Base-by-base conservation (phyloP, 2,797 vertebrate species). In the Melanotaenia pygmaea region DNA sequence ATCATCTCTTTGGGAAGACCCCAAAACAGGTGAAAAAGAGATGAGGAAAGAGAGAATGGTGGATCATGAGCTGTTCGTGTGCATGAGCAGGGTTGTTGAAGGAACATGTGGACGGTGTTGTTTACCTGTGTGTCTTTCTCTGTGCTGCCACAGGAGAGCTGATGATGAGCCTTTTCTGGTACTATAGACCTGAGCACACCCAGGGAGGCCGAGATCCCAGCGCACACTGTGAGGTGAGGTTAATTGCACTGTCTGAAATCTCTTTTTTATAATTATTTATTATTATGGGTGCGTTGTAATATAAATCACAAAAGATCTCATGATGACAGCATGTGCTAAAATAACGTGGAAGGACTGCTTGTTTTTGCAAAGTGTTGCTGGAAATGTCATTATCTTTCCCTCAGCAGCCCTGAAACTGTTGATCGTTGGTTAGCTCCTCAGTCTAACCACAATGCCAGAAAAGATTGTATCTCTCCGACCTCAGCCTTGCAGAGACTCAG, bases 151-250 rank as follows among this genome's bases (percentile, higher is more conserved):
- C 91, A 99, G 97, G 98, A 88, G 98, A 99, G 92, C 94, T 99
- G 95, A 99, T 98, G 97, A 99, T 99, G 98, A 99, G 98, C 89
- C 96, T 99, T 74, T 96, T 99, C 93, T 99, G 98, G 98, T 99
- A 99, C 92, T 99, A 99, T 94, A 94, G 97, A 86, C 98, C 98
- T 0, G 98, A 99, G 91, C 98, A 99, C 96, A 98, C 97, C 80
- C 98, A 99, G 94, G 97, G 97, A 86, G 98, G 98, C 85, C 94
- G 97, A 86, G 98, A 97, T 93, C 96, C 97, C 93, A 96, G 96
- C 91, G 89, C 97, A 95, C 97, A 99, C 87, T 97, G 95, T 90
- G 93, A 99, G 97, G 98, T 99, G 92, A 97, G 96, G 51, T 51
- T 61, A 1, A 51, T 18, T 24, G 34, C 56, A 26, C 13, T 16